Evolutionary conservation across 2,888 invertebrate species (phyloP).

Genomic region (Drosophila sordidapex): DNA sequence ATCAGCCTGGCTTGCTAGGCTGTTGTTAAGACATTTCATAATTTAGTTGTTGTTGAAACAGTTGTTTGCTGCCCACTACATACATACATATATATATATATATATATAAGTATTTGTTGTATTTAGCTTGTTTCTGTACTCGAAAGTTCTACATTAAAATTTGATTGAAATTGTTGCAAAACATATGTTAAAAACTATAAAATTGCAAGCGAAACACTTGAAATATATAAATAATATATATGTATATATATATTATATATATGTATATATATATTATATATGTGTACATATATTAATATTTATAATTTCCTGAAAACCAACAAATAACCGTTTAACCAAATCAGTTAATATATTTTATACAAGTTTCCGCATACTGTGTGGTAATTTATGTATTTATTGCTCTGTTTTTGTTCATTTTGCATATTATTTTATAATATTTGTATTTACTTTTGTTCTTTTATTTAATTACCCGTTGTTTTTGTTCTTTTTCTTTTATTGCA

Average conservation of each 20-base stretch:
- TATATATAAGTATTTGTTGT: background rate
- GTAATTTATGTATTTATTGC: no score
- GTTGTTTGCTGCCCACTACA: background rate
- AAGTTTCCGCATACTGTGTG: background rate
- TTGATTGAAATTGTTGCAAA: background rate
- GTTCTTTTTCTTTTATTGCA: conserved; percentile 38
- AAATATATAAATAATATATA: background rate
- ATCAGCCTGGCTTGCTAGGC: background rate
- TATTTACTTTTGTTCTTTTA: conserved; percentile 5
- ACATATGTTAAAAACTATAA: background rate
- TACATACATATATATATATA: background rate
- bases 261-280: background rate
- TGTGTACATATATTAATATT: background rate
- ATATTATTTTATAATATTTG: background rate
- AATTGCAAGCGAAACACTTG: background rate
- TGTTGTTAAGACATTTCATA: background rate
- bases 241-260: background rate
- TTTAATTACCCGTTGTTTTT: conserved; percentile 22
- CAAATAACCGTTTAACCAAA: no score
- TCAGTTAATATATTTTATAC: background rate
- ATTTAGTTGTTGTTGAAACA: background rate
- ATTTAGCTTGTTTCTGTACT: background rate
- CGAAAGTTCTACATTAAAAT: background rate
- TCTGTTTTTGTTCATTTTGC: background rate
- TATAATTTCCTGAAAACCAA: background rate